phyloP scores from a whole-genome alignment of 2,113 vertebrate genomes.

The Anolis carolinensis region DNA sequence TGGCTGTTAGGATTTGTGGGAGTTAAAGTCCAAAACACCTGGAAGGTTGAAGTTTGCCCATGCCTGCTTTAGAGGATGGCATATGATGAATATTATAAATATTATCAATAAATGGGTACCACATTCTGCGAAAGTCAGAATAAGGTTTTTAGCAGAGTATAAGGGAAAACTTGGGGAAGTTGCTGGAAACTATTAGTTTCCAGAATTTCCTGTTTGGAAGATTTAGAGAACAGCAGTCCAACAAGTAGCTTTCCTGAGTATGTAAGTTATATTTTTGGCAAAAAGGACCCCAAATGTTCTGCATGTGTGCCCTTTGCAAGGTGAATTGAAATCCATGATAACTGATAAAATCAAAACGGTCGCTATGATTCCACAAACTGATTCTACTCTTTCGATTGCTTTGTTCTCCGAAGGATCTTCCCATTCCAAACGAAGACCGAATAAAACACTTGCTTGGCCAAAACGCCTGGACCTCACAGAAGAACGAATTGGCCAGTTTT shows the following conservation, averaged over 20 bases:
- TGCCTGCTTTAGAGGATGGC: too few relatives aligned
- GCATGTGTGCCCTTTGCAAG: neutral
- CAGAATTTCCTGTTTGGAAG: too few relatives aligned
- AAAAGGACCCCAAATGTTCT: neutral
- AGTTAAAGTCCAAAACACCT: too few relatives aligned
- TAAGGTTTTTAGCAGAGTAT: neutral
- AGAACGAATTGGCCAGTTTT: conserved; percentile 78
- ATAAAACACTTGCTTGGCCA: conserved; percentile 84
- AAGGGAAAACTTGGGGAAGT: neutral
- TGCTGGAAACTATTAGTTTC: too few relatives aligned
- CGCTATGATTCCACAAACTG: neutral
- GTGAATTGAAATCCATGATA: rapidly evolving
- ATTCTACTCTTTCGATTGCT: neutral
- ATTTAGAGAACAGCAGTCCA: too few relatives aligned
- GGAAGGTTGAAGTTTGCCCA: too few relatives aligned
- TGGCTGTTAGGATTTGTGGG: too few relatives aligned
- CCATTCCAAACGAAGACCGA: conserved; percentile 80
- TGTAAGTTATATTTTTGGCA: neutral
- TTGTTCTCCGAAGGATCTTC: conserved; percentile 73
- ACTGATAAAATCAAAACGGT: neutral
- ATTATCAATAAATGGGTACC: too few relatives aligned
- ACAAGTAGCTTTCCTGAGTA: too few relatives aligned
- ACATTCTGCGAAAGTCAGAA: too few relatives aligned
- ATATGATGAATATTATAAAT: too few relatives aligned
- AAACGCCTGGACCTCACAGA: conserved; percentile 84